Conservation (phyloP, 2,113 vertebrate species). For the Rhynchopsitta pachyrhyncha region DNA sequence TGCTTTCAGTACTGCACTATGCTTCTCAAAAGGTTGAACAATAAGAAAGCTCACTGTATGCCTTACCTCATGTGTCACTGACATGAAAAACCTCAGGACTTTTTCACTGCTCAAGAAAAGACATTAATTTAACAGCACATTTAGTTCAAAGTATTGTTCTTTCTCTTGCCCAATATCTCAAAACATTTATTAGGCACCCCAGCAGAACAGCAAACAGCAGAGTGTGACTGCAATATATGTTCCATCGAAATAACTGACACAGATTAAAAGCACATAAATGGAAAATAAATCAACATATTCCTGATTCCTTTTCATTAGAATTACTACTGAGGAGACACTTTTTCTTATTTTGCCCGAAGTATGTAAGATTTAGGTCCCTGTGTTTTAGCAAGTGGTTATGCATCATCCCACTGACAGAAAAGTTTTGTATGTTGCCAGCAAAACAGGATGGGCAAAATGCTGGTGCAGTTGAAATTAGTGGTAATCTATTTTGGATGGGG, state of each 20-base stretch:
- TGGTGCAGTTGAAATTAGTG: background rate
- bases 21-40: constrained; percentile 5
- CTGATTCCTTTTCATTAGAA: background rate
- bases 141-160: constrained; percentile 49
- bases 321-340: background rate
- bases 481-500: background rate
- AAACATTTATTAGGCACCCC: background rate
- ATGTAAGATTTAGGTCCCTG: background rate
- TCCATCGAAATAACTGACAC: background rate
- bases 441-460: background rate
- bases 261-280: background rate
- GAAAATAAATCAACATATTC: background rate
- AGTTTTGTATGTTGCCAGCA: background rate
- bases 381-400: background rate
- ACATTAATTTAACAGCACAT: constrained; percentile 55
- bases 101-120: constrained; percentile 22
- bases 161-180: constrained; percentile 4
- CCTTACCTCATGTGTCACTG: constrained; percentile 17
- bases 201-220: background rate
- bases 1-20: constrained; percentile 32
- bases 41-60: background rate
- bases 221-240: background rate
- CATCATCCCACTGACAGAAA: background rate
- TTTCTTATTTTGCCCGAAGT: background rate
- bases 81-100: constrained; percentile 29